Evolutionary conservation across 1,140 invertebrate species (phyloP), one percentile per base, ranked within the genome.

Genomic region (Drosophila littoralis): DNA sequence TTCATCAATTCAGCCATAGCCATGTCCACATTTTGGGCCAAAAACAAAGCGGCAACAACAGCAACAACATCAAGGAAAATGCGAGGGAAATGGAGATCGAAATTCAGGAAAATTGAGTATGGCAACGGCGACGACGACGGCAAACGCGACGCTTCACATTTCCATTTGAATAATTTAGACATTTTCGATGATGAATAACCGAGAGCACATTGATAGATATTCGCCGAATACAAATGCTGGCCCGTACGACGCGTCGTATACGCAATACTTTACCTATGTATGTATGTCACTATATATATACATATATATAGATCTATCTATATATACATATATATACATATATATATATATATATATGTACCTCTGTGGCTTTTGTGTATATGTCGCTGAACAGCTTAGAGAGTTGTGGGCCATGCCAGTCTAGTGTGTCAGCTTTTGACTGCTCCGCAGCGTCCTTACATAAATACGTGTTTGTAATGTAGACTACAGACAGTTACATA

Each of bases 131-230:
- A 13, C 32, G 8, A 22, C 9, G 15, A 22, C 33, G 22, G 9
- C 28, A 12, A 61, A 7, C 43, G 60, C 22, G 35, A 45, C 74
- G 82, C 78, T 88, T 88, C 73, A 88, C 83, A 78, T 80, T 89
- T 89, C 84, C 85, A 88, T 88, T 88, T 88, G 84, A 88, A 88
- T 88, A 88, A 88, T 88, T 88, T 88, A 84, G 84, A 88, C 84
- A 88, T 88, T 88, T 88, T 80, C 84, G 84, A 84, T 88, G 84
- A 88, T 88, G 84, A 88, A 88, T 89, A 89, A 89, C 80, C 80
- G 77, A 83, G 79, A 89, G 80, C 84, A 79, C 79, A 88, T 88
- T 88, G 83, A 88, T 88, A 88, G 83, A 88, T 88, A 88, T 86
- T 79, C 67, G 52, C 17, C 38, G 57, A 57, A 61, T 71, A 65